A percentile compares a stretch with the other conserved stretches of the same genome.
phyloP scores from a whole-genome alignment of 2,113 vertebrate genomes.

The Pantherophis guttatus region DNA sequence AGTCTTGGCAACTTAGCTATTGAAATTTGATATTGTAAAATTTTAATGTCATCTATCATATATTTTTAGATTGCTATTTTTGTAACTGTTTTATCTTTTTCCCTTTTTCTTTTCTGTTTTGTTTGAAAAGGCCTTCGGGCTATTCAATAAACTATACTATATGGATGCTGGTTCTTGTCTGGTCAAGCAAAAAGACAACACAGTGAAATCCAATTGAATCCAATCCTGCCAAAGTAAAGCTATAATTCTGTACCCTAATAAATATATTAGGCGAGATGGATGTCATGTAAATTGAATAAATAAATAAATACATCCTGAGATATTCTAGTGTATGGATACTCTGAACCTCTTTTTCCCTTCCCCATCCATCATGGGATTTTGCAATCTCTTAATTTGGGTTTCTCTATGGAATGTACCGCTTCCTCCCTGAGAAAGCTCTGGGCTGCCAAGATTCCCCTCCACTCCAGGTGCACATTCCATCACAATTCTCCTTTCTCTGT shows the following conservation, averaged over 20 bases:
- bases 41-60: too few relatives aligned
- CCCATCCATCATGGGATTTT: background rate
- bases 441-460: background rate
- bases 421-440: background rate
- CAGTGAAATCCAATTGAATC: background rate
- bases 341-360: background rate
- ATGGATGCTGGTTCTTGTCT: background rate
- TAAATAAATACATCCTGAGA: background rate
- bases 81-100: too few relatives aligned
- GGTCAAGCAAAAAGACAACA: background rate
- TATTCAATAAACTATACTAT: too few relatives aligned
- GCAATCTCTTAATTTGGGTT: background rate
- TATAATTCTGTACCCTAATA: background rate
- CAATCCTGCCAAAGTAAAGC: background rate
- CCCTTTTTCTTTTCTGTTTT: too few relatives aligned
- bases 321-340: background rate
- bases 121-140: too few relatives aligned
- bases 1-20: too few relatives aligned
- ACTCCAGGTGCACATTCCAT: background rate
- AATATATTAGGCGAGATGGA: background rate
- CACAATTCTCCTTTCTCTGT: background rate
- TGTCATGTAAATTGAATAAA: background rate
- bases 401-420: background rate
- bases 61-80: too few relatives aligned
- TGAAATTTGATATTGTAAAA: too few relatives aligned